Evolutionary conservation across 2,797 vertebrate species (phyloP).

Genomic region (Heliangelus exortis): DNA sequence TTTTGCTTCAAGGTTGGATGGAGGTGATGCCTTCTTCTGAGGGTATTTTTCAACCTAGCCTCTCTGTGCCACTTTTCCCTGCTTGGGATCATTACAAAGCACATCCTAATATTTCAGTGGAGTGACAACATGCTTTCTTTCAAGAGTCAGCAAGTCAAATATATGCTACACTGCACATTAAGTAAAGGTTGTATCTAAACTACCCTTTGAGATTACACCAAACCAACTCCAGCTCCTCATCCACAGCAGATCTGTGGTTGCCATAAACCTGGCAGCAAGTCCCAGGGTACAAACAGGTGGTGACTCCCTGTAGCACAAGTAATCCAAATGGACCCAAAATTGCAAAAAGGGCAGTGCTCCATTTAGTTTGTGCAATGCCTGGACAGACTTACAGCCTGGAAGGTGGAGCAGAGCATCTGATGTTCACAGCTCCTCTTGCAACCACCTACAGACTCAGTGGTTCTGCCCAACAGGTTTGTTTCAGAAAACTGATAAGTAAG

Average conservation of each 20-base stretch:
- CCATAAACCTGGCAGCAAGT: not conserved
- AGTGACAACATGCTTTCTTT: not conserved
- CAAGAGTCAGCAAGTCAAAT: not conserved
- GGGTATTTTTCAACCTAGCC: not conserved
- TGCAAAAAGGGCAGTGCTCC: fast-evolving
- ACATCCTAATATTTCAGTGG: not conserved
- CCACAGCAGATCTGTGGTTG: not conserved
- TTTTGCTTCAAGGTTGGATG: not conserved
- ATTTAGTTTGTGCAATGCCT: not conserved
- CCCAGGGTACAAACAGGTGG: not conserved
- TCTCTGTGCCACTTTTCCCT: not conserved
- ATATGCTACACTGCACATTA: no score
- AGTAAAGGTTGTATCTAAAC: not conserved
- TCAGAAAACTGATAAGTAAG: not conserved
- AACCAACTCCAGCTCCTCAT: not conserved
- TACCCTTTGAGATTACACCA: not conserved
- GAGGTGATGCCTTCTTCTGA: not conserved
- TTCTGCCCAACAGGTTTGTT: not conserved
- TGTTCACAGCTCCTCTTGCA: not conserved
- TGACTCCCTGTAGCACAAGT: no score
- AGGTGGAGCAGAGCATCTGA: not conserved
- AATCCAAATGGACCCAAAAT: not conserved
- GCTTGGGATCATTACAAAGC: not conserved
- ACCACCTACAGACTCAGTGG: not conserved
- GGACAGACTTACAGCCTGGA: not conserved